phyloP scores from a whole-genome alignment of 2,113 vertebrate species.

The Oryzias melastigma region DNA sequence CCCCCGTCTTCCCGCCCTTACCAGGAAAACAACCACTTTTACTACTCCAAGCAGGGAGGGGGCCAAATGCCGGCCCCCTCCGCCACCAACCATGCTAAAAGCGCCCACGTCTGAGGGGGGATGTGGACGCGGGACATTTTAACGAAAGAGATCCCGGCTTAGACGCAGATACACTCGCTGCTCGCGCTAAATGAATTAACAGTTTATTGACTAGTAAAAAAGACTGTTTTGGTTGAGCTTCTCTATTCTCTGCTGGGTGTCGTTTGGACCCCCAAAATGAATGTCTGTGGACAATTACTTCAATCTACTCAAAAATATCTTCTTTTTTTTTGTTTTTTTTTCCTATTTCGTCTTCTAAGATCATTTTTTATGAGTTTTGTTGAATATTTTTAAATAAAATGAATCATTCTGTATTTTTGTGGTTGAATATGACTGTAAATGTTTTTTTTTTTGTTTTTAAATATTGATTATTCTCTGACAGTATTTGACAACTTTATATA shows the following conservation, averaged over 20 bases:
- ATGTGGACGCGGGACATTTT: constrained; percentile 18
- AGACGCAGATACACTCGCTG: too few species aligned
- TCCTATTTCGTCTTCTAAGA: too few species aligned
- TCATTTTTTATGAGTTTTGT: not conserved
- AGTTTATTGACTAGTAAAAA: constrained; percentile 1
- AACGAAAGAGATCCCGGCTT: not conserved
- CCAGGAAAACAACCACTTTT: constrained; percentile 91
- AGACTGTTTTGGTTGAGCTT: constrained; percentile 21
- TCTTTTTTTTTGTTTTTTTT: too few species aligned
- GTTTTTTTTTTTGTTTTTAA: constrained; percentile 18
- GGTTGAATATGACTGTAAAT: constrained; percentile 9
- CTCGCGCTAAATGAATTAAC: not conserved
- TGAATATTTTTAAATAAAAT: too few species aligned
- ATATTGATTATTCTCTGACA: constrained; percentile 19
- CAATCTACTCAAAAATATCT: too few species aligned
- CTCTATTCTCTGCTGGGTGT: constrained; percentile 15
- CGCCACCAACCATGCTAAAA: constrained; percentile 92
- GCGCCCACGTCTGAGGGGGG: constrained; percentile 87
- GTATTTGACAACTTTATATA: constrained; percentile 15
- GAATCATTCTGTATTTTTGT: not conserved
- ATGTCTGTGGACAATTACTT: not conserved
- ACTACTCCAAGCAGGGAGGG: constrained; percentile 86
- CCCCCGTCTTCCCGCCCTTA: constrained; percentile 77
- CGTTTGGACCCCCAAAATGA: constrained; percentile 14
- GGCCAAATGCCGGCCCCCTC: constrained; percentile 38